Conservation (phyloP, 2,888 invertebrate genomes). For the Pemphredon lugubris region DNA sequence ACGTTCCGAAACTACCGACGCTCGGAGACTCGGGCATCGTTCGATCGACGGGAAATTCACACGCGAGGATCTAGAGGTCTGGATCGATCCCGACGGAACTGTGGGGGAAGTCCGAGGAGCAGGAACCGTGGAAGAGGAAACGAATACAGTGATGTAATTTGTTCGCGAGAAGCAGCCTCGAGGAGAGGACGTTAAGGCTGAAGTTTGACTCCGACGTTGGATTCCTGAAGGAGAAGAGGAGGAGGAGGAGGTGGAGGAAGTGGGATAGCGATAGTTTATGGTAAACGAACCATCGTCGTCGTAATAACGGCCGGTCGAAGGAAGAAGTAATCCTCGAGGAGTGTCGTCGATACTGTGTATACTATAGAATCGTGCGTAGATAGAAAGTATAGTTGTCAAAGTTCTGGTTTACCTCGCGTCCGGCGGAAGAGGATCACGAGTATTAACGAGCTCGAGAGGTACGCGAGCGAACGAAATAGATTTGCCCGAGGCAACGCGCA, state of each 20-base stretch:
- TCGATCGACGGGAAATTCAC: no score
- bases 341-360: slow-evolving; percentile 41
- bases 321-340: slow-evolving; percentile 14
- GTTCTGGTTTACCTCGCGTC: background rate
- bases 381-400: background rate
- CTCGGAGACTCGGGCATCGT: background rate
- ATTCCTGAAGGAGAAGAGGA: background rate
- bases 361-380: slow-evolving; percentile 36
- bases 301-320: no score
- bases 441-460: no score
- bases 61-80: no score
- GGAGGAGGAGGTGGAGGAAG: background rate
- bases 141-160: background rate
- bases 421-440: background rate
- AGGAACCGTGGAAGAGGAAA: no score
- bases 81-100: no score
- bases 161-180: background rate
- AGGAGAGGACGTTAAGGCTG: background rate
- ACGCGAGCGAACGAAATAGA: background rate
- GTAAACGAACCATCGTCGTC: no score
- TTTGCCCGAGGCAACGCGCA: background rate
- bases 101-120: no score
- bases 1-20: background rate
- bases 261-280: no score
- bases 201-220: background rate